A percentile compares a stretch with the other conserved stretches of the same genome.
Evolutionary conservation across 2,113 vertebrate species (phyloP).

Genomic region (Odobenus rosmarus): DNA sequence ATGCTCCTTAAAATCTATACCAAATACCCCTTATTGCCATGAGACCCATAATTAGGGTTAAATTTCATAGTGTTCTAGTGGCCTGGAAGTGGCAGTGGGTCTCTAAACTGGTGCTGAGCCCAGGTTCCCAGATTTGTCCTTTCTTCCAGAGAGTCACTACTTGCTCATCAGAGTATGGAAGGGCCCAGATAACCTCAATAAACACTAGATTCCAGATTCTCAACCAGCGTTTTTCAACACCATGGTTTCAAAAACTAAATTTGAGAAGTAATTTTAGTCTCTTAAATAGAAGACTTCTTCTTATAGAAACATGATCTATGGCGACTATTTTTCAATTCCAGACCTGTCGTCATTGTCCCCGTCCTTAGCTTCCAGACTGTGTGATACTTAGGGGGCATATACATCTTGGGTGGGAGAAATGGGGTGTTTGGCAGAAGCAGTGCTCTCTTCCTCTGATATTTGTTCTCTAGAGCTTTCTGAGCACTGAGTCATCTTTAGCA

Average conservation of each 20-base stretch:
- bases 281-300: neutral
- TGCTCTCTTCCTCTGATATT: constrained; percentile 1
- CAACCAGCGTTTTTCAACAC: neutral
- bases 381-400: neutral
- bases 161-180: neutral
- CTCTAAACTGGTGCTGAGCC: neutral
- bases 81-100: neutral
- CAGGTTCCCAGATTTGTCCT: neutral
- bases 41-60: neutral
- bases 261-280: neutral
- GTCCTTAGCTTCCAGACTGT: neutral
- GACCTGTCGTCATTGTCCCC: neutral
- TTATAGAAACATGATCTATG: neutral
- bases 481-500: neutral
- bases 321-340: neutral
- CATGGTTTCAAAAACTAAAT: neutral
- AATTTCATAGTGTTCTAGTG: neutral
- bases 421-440: neutral
- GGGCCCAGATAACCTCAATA: neutral
- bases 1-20: neutral
- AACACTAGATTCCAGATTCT: neutral
- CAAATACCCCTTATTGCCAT: neutral
- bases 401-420: neutral
- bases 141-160: neutral
- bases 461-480: neutral